phyloP scores from a whole-genome alignment of 2,888 invertebrate genomes.

The Flexamia atlantica region DNA sequence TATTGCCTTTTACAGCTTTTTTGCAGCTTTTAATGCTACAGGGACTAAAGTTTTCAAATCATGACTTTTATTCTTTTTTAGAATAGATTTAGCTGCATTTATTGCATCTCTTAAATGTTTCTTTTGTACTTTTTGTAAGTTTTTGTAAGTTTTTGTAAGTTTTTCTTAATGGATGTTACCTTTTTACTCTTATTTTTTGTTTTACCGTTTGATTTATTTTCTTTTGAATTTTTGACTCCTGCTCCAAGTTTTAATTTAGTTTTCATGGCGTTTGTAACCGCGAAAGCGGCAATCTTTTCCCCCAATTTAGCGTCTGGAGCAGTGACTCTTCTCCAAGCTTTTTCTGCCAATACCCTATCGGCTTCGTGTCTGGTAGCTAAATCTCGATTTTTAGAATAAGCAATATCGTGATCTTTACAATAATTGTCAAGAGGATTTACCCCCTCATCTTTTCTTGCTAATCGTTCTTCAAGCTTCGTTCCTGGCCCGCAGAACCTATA shows the following conservation, averaged over 20 bases:
- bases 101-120: not conserved
- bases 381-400: constrained; percentile 60
- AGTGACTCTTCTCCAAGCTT: constrained; percentile 64
- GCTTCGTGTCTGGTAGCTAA: constrained; percentile 59
- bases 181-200: not conserved
- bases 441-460: constrained; percentile 55
- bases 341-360: constrained; percentile 58
- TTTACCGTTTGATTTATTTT: not conserved
- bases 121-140: not conserved
- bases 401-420: constrained; percentile 64
- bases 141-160: not conserved
- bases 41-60: not conserved
- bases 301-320: constrained; percentile 57
- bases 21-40: not conserved
- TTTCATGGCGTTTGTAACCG: constrained; percentile 66
- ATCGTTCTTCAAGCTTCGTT: constrained; percentile 62
- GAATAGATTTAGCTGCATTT: not conserved
- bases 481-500: constrained; percentile 65
- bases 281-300: constrained; percentile 63
- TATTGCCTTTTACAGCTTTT: not conserved
- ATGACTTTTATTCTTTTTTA: not conserved
- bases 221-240: not conserved
- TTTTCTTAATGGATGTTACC: not conserved
- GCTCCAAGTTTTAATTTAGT: constrained; percentile 61
- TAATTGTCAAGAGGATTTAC: constrained; percentile 66